Base-by-base conservation (phyloP, 1,140 invertebrate genomes). In the Heterodera schachtii region DNA sequence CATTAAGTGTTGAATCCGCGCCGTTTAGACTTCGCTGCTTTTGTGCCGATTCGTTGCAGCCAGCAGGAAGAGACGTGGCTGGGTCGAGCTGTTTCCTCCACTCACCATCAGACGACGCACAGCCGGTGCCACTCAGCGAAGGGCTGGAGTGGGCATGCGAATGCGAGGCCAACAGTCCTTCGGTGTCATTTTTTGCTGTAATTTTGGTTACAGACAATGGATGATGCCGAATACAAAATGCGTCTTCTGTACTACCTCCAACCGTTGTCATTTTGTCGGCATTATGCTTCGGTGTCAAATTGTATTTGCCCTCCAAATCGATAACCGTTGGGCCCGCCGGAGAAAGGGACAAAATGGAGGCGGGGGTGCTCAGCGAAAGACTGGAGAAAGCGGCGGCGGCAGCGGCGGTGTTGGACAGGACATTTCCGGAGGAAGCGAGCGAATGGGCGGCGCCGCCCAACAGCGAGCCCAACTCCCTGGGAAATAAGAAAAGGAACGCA, bases 311-410 rank as follows among this genome's bases (percentile, higher is more conserved):
- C 47, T 8, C 49, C 19, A 60, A 76, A 8, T 44, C 57, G 57
- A 41, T 52, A 57, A 44, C 64, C 46, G 19, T 5, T 47, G 47
- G 57, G 3, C 49, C 70, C 31, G 49, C 21, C 64, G 66, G 5
- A 19, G 57, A 64, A 64, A 64, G 57, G 64, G 41, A 66, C 21
- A 41, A 46, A 41, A 3, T 71, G 69, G 41, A 46, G 5, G 31
- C 41, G 44, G 69, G 31, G 69, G 21, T 71, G 19, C 66, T 78
- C 46, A 78, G 31, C 13, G 77, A 78, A 64, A 78, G 77, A 47
- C 77, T 78, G 70, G 77, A 78, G 49, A 78, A 78, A 52, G 77
- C 77, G 70, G 77, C 70, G 47, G 70, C 70, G 16, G 77, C 47
- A 69, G 70, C 47, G 77, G 66, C 11, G 77, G 43, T 46, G 47